These are phyloP conservation scores for Leptinotarsa defecta DNA, from an alignment of 1,140 invertebrate species.

Conservation along the genomic window DNA sequence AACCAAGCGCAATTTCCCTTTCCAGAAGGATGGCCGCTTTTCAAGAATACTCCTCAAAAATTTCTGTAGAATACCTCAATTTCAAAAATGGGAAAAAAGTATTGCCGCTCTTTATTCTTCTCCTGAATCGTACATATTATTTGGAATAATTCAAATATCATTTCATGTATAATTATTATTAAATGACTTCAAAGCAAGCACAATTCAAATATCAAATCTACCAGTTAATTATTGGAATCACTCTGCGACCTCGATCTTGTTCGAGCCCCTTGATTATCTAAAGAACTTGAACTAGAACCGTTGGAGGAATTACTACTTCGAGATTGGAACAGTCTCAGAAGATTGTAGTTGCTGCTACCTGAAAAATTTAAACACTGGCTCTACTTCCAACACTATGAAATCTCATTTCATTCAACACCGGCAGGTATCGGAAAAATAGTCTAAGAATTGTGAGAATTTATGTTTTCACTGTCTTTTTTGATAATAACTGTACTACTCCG, in stretches of 20 bases:
- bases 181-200: conserved; percentile 23
- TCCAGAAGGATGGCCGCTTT: too few species aligned
- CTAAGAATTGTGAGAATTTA: too few species aligned
- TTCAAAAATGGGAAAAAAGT: background rate
- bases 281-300: conserved; percentile 20
- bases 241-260: conserved; percentile 28
- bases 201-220: conserved; percentile 1
- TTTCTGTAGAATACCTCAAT: background rate
- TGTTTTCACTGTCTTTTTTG: too few species aligned
- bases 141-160: background rate
- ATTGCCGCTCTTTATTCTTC: background rate
- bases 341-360: conserved; percentile 21
- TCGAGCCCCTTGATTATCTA: conserved; percentile 10
- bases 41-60: background rate
- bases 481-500: too few species aligned
- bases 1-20: too few species aligned
- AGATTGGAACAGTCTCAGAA: conserved; percentile 20
- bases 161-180: background rate
- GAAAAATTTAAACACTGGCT: background rate
- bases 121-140: background rate
- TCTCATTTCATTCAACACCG: background rate
- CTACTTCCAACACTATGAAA: background rate
- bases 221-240: conserved; percentile 16
- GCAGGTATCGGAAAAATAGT: background rate
- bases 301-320: conserved; percentile 13